Evolutionary conservation across 2,113 vertebrate species (phyloP).

Genomic region (Hippocampus mohnikei): DNA sequence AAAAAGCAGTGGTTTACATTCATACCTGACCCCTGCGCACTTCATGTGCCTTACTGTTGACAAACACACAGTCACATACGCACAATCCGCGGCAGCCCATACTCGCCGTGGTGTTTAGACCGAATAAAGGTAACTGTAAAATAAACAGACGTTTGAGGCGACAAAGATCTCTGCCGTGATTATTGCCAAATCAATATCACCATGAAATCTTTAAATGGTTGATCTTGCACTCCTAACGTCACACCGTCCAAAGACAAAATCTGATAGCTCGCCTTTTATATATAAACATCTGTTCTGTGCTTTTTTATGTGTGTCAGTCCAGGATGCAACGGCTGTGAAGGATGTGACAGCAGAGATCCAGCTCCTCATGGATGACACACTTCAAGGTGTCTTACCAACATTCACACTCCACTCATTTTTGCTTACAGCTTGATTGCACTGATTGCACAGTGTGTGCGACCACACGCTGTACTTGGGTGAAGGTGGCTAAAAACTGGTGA

Average conservation of each 20-base stretch:
- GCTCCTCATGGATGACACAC: slow-evolving; percentile 31
- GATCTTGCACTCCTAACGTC: slow-evolving; percentile 24
- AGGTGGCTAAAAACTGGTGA: slow-evolving; percentile 80
- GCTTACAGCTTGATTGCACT: slow-evolving; percentile 70
- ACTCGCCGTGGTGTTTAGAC: slow-evolving; percentile 16
- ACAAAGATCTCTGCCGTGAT: slow-evolving; percentile 36
- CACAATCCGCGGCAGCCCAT: slow-evolving; percentile 21
- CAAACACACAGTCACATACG: slow-evolving; percentile 14
- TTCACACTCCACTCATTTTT: slow-evolving; percentile 59
- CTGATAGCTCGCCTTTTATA: slow-evolving; percentile 16
- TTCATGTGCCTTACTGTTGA: slow-evolving; percentile 18
- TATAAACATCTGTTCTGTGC: slow-evolving; percentile 45
- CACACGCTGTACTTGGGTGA: slow-evolving; percentile 64
- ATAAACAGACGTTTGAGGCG: slow-evolving; percentile 38
- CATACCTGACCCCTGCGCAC: slow-evolving; percentile 32
- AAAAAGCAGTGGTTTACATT: slow-evolving; percentile 50
- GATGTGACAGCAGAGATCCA: slow-evolving; percentile 26
- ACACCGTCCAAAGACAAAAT: slow-evolving; percentile 17
- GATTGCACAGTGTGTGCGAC: slow-evolving; percentile 69
- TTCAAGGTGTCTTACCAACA: slow-evolving; percentile 32
- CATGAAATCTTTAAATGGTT: slow-evolving; percentile 41
- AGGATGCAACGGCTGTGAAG: slow-evolving; percentile 25
- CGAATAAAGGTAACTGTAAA: neutral
- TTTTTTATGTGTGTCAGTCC: slow-evolving; percentile 25
- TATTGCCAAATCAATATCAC: slow-evolving; percentile 29